These are phyloP conservation scores for Cosmia trapezina DNA, from an alignment of 2,888 invertebrate species.

Conservation along the genomic window DNA sequence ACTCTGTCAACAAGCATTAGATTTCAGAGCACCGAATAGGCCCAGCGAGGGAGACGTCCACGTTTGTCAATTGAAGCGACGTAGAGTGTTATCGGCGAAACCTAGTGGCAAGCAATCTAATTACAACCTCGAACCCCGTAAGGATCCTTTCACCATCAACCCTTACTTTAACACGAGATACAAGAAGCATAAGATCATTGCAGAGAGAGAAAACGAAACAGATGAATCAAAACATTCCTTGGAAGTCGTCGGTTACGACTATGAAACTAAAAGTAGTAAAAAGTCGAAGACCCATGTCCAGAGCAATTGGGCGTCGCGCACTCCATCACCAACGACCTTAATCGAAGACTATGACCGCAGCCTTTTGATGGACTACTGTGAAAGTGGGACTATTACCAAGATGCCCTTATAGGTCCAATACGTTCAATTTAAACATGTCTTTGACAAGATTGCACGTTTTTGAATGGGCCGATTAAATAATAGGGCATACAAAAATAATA, in stretches of 20 bases:
- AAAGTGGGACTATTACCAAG: background rate
- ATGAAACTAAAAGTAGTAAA: constrained; percentile 12
- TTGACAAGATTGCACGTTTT: background rate
- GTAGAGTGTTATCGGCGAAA: constrained; percentile 66
- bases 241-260: constrained; percentile 72
- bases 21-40: constrained; percentile 38
- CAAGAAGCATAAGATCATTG: background rate
- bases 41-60: constrained; percentile 24
- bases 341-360: constrained; percentile 5
- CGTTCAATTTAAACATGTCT: background rate
- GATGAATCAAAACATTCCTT: constrained; percentile 70
- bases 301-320: background rate
- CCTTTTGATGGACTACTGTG: background rate
- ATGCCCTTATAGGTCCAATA: background rate
- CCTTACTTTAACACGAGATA: background rate
- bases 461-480: background rate
- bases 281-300: background rate
- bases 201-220: background rate
- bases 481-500: constrained; percentile 4
- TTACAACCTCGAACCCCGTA: background rate
- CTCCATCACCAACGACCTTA: constrained; percentile 48
- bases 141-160: background rate
- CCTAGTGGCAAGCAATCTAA: constrained; percentile 36
- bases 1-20: constrained; percentile 53
- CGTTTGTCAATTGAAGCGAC: constrained; percentile 70